Evolutionary conservation across 2,888 invertebrate genomes (phyloP), one percentile per base, ranked within the genome.

Genomic region (Trichopria drosophilae): DNA sequence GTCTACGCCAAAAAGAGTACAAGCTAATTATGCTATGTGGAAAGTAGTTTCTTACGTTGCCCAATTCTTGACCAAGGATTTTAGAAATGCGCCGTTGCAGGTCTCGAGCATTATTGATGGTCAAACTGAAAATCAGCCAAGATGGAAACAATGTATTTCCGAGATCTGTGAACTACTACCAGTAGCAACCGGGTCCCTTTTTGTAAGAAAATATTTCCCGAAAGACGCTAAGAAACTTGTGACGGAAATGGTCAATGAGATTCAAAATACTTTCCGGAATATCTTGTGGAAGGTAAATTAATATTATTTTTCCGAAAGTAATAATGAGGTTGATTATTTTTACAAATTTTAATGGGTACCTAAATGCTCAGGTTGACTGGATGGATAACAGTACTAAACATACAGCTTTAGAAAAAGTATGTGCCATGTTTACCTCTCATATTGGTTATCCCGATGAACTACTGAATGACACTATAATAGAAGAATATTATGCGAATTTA

Each of bases 171-270:
- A n/a, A n/a, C n/a, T n/a, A n/a, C n/a, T n/a, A n/a, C n/a, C n/a
- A n/a, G n/a, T n/a, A n/a, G n/a, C n/a, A n/a, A n/a, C n/a, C 26
- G 92, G 92, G 24, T 88, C 93, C 10, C 80, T 93, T 6, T 94
- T 93, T 76, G 90, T 93, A 5, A 81, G 87, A 48, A 88, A 88
- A 69, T 88, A 90, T 73, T 93, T 93, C 78, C 84, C 91, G 62
- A 86, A 91, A 71, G 84, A 88, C 49, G 88, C 92, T 0, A 89
- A 91, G 72, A 81, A 84, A 40, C 87, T 85, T 61, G 93, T 92
- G 1, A 73, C 89, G 56, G 90, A 92, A 74, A 92, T 94, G 90
- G 93, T 93, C 0, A 80, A 82, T 44, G 88, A 90, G 62, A 92
- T 96, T 62, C 83, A 89, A 53, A 78, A 80, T 48, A 87, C 92